Percentiles rank a stretch among this genome's conserved stretches.
These are phyloP conservation scores for Choloepus hoffmanni DNA, from an alignment of 2,113 vertebrate species.

Conservation along the genomic window DNA sequence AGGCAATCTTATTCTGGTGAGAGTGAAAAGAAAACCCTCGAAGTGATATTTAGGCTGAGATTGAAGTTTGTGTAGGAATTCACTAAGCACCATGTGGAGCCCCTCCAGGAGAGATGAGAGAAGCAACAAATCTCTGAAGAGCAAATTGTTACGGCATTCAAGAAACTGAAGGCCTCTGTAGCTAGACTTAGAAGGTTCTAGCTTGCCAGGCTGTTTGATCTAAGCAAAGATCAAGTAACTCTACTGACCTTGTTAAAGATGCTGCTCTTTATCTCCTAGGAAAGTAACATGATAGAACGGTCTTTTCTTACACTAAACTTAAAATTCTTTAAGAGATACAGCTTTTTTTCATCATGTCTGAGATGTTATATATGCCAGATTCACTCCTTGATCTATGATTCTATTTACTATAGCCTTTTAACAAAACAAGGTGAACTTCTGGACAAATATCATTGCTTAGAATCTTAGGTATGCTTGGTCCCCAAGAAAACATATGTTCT, in stretches of 20 bases:
- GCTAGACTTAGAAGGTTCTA: not conserved
- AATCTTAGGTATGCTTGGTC: not conserved
- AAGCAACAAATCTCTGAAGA: not conserved
- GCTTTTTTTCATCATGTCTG: not conserved
- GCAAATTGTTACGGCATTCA: not conserved
- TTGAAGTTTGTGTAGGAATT: not conserved
- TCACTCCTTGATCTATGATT: not conserved
- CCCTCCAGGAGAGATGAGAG: not conserved
- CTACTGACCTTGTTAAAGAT: not conserved
- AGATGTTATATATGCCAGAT: not conserved
- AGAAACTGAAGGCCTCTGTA: not conserved
- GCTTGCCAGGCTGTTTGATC: not conserved
- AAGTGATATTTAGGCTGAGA: not conserved
- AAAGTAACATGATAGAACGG: not conserved
- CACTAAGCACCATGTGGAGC: not conserved
- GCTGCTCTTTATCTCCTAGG: not conserved
- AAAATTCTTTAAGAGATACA: conserved; percentile 11
- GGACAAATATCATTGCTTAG: not conserved
- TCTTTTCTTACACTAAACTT: not conserved
- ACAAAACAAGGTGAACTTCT: not conserved
- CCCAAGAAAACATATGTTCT: not conserved
- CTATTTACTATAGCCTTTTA: not conserved
- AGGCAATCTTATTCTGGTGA: not conserved
- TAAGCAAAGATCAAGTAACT: not conserved
- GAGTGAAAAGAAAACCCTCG: conserved; percentile 8